Evolutionary conservation across 2,888 invertebrate genomes (phyloP), one percentile per base, ranked within the genome.

Genomic region (Pemphredon lugubris): DNA sequence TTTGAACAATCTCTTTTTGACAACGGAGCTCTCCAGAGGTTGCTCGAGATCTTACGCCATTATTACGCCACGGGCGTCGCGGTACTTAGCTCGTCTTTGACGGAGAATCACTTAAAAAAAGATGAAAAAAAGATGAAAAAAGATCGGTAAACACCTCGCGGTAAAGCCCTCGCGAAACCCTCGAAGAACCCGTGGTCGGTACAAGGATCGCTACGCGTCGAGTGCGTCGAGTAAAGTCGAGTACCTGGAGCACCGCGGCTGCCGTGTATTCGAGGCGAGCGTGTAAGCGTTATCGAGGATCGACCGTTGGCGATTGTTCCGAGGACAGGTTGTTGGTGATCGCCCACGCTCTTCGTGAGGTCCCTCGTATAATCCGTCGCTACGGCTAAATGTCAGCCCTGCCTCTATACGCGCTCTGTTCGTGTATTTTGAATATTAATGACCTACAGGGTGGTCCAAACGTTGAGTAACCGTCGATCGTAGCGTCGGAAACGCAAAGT

Each of bases 381-480:
- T 50, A 51, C 74, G 39, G 72, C 72, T 81, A 79, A 82, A 82
- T 82, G 82, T 83, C 82, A 82, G 71, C 34, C 70, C 66, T 57
- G 65, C 64, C 57, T n/a, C n/a, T 69, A 64, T 69, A 61, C 57
- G 39, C 61, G 48, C 54, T 54, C 44, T 42, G 66, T 16, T 13
- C 30, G 65, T 65, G 53, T 58, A 75, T 58, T 80, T 75, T 83
- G 83, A 86, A 85, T 86, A 85, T 85, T 82, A 85, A 86, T 82
- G 54, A 73, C 83, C 79, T 81, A 83, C 84, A 77, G 83, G 84
- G 86, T 84, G 86, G 85, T 84, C 86, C 82, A 80, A 82, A 70
- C 40, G 40, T 57, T 60, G 51, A 26, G 37, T 32, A 55, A 45
- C 34, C 16, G 23, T 14, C 16, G 16, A 40, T 40, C n/a, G 34